Evolutionary conservation across 2,113 vertebrate species (phyloP).

Genomic region (Aramus guarauna): DNA sequence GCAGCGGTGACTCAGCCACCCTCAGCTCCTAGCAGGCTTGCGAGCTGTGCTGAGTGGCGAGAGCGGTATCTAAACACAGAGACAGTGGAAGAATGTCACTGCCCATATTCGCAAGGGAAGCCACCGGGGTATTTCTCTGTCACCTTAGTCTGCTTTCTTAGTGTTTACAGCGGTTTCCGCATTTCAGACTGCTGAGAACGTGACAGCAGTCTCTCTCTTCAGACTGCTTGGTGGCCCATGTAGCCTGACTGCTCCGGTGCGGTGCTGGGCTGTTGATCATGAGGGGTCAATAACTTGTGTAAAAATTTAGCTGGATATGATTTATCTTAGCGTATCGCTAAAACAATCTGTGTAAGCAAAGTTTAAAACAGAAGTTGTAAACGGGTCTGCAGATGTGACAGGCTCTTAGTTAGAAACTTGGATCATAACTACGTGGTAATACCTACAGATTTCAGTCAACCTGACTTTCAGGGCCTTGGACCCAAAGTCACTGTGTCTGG

Average conservation of each 20-base stretch:
- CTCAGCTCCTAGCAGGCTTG: not conserved
- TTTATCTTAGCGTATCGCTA: not conserved
- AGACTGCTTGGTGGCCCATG: accelerated
- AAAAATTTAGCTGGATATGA: not conserved
- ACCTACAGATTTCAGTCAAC: not conserved
- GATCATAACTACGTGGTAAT: not conserved
- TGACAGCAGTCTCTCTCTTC: not conserved
- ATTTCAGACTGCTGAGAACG: not conserved
- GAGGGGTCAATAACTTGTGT: not conserved
- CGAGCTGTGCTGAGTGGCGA: not conserved
- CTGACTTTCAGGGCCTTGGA: not conserved
- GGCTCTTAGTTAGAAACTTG: not conserved
- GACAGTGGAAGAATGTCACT: not conserved
- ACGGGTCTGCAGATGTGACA: not conserved
- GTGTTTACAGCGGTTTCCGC: not conserved
- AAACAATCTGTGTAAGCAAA: not conserved
- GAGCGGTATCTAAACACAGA: not conserved
- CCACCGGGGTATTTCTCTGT: not conserved
- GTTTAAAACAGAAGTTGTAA: not conserved
- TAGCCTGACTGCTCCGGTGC: not conserved
- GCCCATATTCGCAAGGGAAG: not conserved
- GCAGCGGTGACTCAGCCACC: not conserved
- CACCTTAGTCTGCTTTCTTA: not conserved
- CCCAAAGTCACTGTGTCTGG: not conserved
- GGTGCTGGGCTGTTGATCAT: not conserved